Evolutionary conservation across 2,113 vertebrate species (phyloP).

Genomic region (Sphaerodactylus townsendi): DNA sequence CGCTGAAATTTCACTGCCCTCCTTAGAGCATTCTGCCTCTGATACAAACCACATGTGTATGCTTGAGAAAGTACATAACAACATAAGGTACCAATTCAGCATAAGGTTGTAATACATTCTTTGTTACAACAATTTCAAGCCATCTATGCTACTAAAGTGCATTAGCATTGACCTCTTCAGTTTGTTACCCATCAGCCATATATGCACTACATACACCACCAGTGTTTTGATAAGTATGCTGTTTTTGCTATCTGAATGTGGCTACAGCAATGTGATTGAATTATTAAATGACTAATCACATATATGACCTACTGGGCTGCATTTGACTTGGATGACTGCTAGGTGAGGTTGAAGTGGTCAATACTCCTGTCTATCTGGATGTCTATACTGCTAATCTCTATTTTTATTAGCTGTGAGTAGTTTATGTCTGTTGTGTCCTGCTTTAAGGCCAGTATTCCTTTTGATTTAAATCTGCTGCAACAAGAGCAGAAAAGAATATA

Average conservation of each 20-base stretch:
- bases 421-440: background rate
- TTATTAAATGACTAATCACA: background rate
- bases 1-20: background rate
- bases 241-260: background rate
- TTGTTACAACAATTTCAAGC: background rate
- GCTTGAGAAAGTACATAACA: background rate
- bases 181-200: too few species aligned
- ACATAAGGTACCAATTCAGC: background rate
- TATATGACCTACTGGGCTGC: too few species aligned
- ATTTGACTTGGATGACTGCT: too few species aligned
- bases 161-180: background rate
- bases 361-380: too few species aligned
- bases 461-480: background rate
- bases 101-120: background rate
- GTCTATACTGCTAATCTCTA: too few species aligned
- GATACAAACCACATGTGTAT: background rate
- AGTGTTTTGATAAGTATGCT: background rate
- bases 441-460: background rate
- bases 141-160: background rate
- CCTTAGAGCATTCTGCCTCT: background rate
- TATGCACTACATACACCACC: background rate
- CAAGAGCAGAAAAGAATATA: background rate
- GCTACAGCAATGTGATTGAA: background rate
- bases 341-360: too few species aligned
- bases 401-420: background rate